Percentiles rank a stretch among this genome's conserved stretches.
These are phyloP conservation scores for Acropternis orthonyx DNA, from an alignment of 2,797 vertebrate species.

Conservation along the genomic window DNA sequence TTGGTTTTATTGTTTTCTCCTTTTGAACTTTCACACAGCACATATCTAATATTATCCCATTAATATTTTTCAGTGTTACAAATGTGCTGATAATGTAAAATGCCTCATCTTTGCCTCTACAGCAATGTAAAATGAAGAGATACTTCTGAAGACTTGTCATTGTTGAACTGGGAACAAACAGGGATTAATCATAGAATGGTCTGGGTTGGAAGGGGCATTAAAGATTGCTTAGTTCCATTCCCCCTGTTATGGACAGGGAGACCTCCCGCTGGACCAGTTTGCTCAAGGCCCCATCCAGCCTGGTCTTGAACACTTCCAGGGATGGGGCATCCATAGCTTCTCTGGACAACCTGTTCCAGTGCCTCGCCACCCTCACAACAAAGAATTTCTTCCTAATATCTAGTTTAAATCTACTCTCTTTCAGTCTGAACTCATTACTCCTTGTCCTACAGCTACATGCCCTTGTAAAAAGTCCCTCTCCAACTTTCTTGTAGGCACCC, in stretches of 20 bases:
- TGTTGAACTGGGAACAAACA: not conserved
- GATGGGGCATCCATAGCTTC: not conserved
- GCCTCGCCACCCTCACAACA: not conserved
- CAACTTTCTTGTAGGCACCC: not conserved
- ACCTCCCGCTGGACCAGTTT: not conserved
- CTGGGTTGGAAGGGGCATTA: not conserved
- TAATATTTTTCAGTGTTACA: not conserved
- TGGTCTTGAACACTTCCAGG: not conserved
- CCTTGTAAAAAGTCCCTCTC: not conserved
- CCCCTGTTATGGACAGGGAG: rapidly evolving
- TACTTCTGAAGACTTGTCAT: not conserved
- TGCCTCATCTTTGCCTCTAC: not conserved
- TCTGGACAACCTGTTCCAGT: not conserved
- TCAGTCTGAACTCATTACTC: not conserved
- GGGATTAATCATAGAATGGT: not conserved
- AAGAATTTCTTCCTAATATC: not conserved
- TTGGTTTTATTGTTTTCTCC: not conserved
- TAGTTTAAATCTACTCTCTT: not conserved
- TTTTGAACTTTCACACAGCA: not conserved
- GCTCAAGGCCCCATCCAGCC: not conserved
- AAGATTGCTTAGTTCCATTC: not conserved
- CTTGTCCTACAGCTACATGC: not conserved
- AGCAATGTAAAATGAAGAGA: not conserved
- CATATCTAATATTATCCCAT: not conserved
- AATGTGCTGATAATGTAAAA: not conserved